phyloP scores from a whole-genome alignment of 2,888 invertebrate species.

The Frankliniella fusca region DNA sequence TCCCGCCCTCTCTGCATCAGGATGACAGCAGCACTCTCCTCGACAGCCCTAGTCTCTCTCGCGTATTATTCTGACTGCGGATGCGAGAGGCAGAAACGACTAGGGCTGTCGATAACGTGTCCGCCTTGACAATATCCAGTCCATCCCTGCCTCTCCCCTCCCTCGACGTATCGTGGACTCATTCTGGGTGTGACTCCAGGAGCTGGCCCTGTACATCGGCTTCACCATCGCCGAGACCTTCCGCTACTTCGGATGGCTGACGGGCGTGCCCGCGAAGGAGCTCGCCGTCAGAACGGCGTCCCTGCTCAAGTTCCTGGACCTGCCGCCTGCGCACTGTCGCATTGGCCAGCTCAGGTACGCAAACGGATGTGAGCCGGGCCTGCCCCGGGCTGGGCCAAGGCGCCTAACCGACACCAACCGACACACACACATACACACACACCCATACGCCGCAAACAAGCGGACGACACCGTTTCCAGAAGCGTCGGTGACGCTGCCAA shows the following conservation, averaged over 20 bases:
- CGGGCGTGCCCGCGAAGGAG: slow-evolving; percentile 46
- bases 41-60: too few species aligned
- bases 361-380: neutral
- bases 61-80: too few species aligned
- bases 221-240: slow-evolving; percentile 52
- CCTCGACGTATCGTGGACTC: neutral
- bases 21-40: neutral
- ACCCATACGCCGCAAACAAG: too few species aligned
- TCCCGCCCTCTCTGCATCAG: neutral
- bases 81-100: too few species aligned
- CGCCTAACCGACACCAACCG: too few species aligned
- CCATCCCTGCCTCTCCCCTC: neutral
- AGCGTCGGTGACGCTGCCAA: too few species aligned
- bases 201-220: slow-evolving; percentile 46
- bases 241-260: slow-evolving; percentile 51
- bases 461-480: too few species aligned
- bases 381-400: neutral
- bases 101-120: too few species aligned
- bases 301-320: slow-evolving; percentile 40
- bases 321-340: slow-evolving; percentile 38
- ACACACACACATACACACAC: too few species aligned
- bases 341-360: slow-evolving; percentile 42
- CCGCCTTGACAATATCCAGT: too few species aligned
- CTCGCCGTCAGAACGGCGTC: slow-evolving; percentile 39
- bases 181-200: slow-evolving; percentile 38